Conservation (phyloP, 2,113 vertebrate genomes). For the Psittacula cyanocephala region DNA sequence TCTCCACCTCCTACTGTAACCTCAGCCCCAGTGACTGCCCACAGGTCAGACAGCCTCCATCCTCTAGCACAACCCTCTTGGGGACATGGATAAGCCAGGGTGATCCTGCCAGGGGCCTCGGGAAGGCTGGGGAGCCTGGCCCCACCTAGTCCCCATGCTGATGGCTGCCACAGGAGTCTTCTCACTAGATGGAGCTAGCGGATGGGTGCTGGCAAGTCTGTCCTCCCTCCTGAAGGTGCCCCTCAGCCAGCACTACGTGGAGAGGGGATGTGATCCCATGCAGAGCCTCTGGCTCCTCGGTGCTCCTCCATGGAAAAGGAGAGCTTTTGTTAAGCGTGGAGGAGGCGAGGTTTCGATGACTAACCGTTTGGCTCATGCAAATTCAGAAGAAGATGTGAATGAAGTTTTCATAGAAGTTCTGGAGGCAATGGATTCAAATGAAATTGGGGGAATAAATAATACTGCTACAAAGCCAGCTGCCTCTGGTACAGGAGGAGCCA, state of each 20-base stretch:
- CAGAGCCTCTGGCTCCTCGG: not conserved
- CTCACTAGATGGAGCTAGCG: conserved; percentile 58
- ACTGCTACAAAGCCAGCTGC: not conserved
- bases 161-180: not conserved
- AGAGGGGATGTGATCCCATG: not conserved
- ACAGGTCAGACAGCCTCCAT: not conserved
- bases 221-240: not conserved
- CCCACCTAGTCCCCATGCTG: not conserved
- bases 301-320: not conserved
- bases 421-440: not conserved
- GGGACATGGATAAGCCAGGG: not conserved
- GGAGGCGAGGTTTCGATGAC: not conserved
- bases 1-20: not conserved
- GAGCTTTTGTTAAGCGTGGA: not conserved
- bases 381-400: conserved; percentile 15
- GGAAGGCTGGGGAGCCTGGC: not conserved
- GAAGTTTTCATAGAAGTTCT: not conserved
- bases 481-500: not conserved
- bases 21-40: not conserved
- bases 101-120: rapidly evolving
- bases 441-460: not conserved
- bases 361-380: not conserved
- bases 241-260: not conserved
- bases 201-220: conserved; percentile 4
- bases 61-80: not conserved